These are phyloP conservation scores for Ammospiza nelsoni DNA, from an alignment of 2,113 vertebrate genomes.

Conservation along the genomic window DNA sequence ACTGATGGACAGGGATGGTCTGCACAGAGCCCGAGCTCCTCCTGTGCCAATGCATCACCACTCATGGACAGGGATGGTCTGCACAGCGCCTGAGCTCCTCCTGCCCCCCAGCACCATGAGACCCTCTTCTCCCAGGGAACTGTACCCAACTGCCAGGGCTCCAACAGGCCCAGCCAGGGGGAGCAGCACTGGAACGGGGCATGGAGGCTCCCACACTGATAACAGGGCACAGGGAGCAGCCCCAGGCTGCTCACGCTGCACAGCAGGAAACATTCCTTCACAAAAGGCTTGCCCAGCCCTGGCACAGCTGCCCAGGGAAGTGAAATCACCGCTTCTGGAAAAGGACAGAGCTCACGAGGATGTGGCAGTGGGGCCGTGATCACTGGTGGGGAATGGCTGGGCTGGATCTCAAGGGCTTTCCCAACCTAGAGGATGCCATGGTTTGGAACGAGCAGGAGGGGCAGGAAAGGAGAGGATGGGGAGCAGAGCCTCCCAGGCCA, in stretches of 20 bases:
- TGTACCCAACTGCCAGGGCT: too few relatives aligned
- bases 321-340: rapidly evolving
- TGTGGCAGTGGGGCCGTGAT: not conserved
- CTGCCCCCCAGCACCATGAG: too few relatives aligned
- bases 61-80: too few relatives aligned
- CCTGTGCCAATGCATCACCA: not conserved
- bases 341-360: rapidly evolving
- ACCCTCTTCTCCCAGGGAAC: too few relatives aligned
- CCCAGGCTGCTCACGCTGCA: rapidly evolving
- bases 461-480: not conserved
- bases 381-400: rapidly evolving
- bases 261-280: rapidly evolving
- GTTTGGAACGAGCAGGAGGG: not conserved
- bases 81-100: too few relatives aligned
- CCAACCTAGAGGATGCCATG: rapidly evolving
- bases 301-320: not conserved
- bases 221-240: too few relatives aligned
- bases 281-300: rapidly evolving
- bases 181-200: too few relatives aligned
- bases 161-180: too few relatives aligned
- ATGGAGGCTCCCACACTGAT: not conserved
- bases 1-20: too few relatives aligned
- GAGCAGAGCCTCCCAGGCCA: not conserved
- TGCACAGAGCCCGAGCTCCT: too few relatives aligned
- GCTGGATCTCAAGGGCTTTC: not conserved